Conservation (phyloP, 1,140 invertebrate species). For the Latrodectus geometricus region DNA sequence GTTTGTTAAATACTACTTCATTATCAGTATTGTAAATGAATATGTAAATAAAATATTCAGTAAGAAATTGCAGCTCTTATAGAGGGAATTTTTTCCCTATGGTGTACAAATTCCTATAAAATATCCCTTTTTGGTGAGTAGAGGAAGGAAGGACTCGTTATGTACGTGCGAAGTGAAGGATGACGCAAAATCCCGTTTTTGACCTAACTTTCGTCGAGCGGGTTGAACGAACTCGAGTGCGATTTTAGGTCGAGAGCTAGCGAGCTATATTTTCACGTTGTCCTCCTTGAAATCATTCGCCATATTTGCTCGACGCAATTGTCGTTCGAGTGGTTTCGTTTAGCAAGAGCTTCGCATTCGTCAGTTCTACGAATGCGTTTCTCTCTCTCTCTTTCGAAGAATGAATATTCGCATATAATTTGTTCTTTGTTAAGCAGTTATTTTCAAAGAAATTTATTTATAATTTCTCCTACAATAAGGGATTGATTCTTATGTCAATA, state of each 20-base stretch:
- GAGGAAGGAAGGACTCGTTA: conserved; percentile 33
- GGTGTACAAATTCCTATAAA: not conserved
- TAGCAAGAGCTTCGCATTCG: not conserved
- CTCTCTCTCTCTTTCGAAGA: no score
- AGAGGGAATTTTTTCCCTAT: no score
- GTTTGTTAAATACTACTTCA: no score
- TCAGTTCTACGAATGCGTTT: no score
- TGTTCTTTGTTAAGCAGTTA: no score
- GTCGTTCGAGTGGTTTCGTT: conserved; percentile 12
- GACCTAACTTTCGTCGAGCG: conserved; percentile 23
- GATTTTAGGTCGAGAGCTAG: conserved; percentile 50
- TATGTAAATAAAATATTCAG: no score
- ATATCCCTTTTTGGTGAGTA: conserved; percentile 3
- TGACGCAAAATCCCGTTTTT: conserved; percentile 52
- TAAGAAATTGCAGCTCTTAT: no score
- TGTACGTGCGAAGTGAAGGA: not conserved
- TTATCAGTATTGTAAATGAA: no score
- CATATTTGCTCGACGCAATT: not conserved
- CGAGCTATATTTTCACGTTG: not conserved
- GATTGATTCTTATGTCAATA: no score
- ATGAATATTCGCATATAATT: no score
- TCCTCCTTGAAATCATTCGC: not conserved
- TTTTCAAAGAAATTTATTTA: no score
- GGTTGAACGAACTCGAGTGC: conserved; percentile 57
- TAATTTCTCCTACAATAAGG: no score